Base-by-base conservation (phyloP, 2,113 vertebrate species). In the Anseranas semipalmata region DNA sequence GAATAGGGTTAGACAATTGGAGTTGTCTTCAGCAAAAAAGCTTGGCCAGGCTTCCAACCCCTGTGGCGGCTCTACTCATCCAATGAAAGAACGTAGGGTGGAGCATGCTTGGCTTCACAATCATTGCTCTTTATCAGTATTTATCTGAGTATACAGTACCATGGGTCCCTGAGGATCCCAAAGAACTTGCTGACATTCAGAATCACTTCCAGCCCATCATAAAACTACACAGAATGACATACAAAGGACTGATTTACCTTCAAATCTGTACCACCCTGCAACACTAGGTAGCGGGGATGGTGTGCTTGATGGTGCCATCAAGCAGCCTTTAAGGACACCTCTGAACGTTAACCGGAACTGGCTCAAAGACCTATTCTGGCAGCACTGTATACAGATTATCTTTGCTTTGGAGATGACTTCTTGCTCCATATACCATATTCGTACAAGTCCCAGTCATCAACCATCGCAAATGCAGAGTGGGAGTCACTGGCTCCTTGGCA, bases 281-380 rank as follows among this genome's bases (percentile, higher is more conserved):
- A 24, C 7, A 33, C 21, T 2, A 55, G 17, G 20, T 10, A 84
- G 66, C 1, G 0, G 0, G 1, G n/a, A 60, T 27, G 59, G 15
- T n/a, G n/a, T n/a, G n/a, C n/a, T n/a, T n/a, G n/a, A n/a, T n/a
- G 39, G 7, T 11, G n/a, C 41, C 24, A 71, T 7, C 27, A 30
- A 56, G 28, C n/a, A 48, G 27, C 22, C 60, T 19, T 12, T 8
- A 50, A 32, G 16, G 53, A 73, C 19, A 37, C 46, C 46, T 53
- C 25, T 62, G 66, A 56, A 68, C 22, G 48, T 24, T 33, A 58
- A 41, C 14, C 32, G 41, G 24, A 83, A 27, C 37, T 16, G 48
- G 28, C 35, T 32, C 35, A 27, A 43, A 62, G 37, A 50, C 45
- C 32, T 48, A 15, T 8, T 50, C 88, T 62, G 20, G 67, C 72